A percentile compares a stretch with the other conserved stretches of the same genome.
phyloP scores from a whole-genome alignment of 1,140 invertebrate species.

The Cyrtorhinus lividipennis region DNA sequence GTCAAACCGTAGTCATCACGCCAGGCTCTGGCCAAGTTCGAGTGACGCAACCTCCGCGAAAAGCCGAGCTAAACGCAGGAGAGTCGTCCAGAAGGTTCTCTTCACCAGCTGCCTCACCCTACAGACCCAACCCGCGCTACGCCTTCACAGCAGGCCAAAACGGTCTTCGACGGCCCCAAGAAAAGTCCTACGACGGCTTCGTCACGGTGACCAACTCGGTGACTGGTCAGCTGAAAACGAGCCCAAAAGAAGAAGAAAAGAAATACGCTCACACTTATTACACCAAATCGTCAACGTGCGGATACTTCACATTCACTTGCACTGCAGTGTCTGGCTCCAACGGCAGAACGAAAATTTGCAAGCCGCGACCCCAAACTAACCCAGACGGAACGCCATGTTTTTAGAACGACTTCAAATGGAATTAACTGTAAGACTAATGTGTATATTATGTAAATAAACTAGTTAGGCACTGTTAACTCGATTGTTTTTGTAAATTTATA shows the following conservation, averaged over 20 bases:
- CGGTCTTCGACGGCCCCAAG: not conserved
- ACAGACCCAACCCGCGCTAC: not conserved
- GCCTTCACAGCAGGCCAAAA: constrained; percentile 12
- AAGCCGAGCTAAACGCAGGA: not conserved
- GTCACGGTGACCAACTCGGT: constrained; percentile 62
- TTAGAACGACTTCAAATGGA: not conserved
- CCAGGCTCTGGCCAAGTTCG: constrained; percentile 39
- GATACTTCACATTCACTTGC: constrained; percentile 70
- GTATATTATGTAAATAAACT: constrained; percentile 9
- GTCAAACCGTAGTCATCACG: constrained; percentile 43
- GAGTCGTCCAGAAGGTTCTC: not conserved
- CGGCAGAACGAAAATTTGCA: constrained; percentile 61
- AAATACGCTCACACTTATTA: constrained; percentile 61
- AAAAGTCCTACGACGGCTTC: constrained; percentile 34
- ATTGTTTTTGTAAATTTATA: not conserved
- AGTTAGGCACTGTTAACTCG: constrained; percentile 8
- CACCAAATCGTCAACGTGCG: constrained; percentile 68
- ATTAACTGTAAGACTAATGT: constrained; percentile 1
- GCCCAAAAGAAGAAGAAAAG: constrained; percentile 33
- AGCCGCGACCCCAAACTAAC: constrained; percentile 46
- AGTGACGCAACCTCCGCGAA: not conserved
- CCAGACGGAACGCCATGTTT: constrained; percentile 36
- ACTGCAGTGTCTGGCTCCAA: constrained; percentile 59
- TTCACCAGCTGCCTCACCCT: not conserved
- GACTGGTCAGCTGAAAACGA: constrained; percentile 47